A percentile compares a stretch with the other conserved stretches of the same genome.
phyloP scores from a whole-genome alignment of 1,140 invertebrate species.

The Drosophila elegans region DNA sequence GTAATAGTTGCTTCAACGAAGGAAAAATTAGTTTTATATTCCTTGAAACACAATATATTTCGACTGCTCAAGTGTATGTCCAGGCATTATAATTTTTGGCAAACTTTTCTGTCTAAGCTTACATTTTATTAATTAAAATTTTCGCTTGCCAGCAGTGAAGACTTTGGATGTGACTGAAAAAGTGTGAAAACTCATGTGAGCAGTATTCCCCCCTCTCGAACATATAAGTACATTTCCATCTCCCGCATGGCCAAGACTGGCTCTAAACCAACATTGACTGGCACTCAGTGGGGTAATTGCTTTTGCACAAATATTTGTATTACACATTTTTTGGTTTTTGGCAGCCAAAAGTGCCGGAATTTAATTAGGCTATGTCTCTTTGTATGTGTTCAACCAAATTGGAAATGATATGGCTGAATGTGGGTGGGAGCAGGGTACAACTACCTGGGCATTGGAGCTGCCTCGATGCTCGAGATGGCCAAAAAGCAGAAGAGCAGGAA shows the following conservation, averaged over 20 bases:
- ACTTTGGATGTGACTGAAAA: conserved; percentile 34
- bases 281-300: conserved; percentile 54
- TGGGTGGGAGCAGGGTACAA: conserved; percentile 54
- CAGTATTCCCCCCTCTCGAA: too few species aligned
- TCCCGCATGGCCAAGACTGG: conserved; percentile 14
- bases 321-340: conserved; percentile 43
- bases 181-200: conserved; percentile 40
- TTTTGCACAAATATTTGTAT: conserved; percentile 65
- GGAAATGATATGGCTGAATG: conserved; percentile 10
- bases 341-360: conserved; percentile 54
- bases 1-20: conserved; percentile 21
- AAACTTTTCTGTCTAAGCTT: conserved; percentile 58
- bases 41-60: neutral
- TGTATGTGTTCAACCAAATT: conserved; percentile 10
- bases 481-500: conserved; percentile 65
- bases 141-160: conserved; percentile 8
- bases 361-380: conserved; percentile 60
- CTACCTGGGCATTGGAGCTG: conserved; percentile 84
- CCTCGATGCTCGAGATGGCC: conserved; percentile 71
- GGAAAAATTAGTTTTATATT: conserved; percentile 27
- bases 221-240: conserved; percentile 7
- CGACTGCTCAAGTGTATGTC: conserved; percentile 10
- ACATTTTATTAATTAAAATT: conserved; percentile 75
- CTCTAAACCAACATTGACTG: conserved; percentile 31
- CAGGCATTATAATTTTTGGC: conserved; percentile 3